phyloP scores from a whole-genome alignment of 2,888 invertebrate genomes.

The Aelia acuminata region DNA sequence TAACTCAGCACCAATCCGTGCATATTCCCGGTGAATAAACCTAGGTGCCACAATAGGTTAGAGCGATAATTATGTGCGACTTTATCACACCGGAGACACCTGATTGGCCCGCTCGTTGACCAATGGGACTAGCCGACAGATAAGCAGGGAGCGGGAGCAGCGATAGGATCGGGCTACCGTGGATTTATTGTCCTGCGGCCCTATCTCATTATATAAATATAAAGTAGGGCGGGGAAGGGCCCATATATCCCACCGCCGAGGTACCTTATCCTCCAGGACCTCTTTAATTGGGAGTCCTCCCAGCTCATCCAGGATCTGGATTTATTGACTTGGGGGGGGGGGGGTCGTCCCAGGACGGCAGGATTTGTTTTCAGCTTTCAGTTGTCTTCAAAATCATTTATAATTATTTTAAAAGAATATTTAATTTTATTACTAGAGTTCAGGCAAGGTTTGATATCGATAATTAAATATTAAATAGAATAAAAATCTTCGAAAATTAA shows the following conservation, averaged over 20 bases:
- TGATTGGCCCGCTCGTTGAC: background rate
- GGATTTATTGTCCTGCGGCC: slow-evolving; percentile 1
- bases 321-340: background rate
- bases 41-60: background rate
- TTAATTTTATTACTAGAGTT: background rate
- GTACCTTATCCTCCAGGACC: background rate
- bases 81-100: background rate
- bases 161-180: slow-evolving; percentile 51
- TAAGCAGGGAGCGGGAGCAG: slow-evolving; percentile 16
- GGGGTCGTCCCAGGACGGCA: background rate
- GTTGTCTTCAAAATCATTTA: background rate
- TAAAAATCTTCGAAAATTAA: too few relatives aligned
- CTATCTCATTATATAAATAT: slow-evolving; percentile 58
- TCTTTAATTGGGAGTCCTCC: slow-evolving; percentile 46
- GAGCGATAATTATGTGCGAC: background rate
- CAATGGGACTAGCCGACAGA: slow-evolving; percentile 6
- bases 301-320: background rate
- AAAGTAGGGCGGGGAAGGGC: slow-evolving; percentile 42
- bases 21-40: too few relatives aligned
- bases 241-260: slow-evolving; percentile 9
- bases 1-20: background rate
- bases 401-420: background rate
- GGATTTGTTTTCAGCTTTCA: background rate
- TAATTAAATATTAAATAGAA: too few relatives aligned
- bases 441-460: too few relatives aligned